These are phyloP conservation scores for Trachymyrmex septentrionalis DNA, from an alignment of 1,140 invertebrate genomes.

Conservation along the genomic window DNA sequence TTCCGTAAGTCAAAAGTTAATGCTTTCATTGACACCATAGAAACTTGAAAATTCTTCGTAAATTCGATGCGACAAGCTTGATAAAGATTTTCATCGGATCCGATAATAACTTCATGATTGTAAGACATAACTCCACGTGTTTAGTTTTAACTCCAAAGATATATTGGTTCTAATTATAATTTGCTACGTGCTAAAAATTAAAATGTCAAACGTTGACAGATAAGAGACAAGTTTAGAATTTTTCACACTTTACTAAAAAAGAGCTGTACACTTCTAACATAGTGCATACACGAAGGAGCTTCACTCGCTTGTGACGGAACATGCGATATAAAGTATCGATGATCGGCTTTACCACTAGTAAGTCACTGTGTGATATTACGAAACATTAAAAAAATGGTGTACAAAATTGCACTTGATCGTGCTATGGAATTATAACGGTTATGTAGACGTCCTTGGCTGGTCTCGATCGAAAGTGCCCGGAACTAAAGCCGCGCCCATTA, in stretches of 20 bases:
- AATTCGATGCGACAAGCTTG: not conserved
- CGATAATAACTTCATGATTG: not conserved
- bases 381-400: conserved; percentile 16
- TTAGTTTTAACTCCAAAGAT: not conserved
- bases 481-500: conserved; percentile 59
- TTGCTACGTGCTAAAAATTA: not conserved
- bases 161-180: not conserved
- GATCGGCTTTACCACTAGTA: not conserved
- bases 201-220: not conserved
- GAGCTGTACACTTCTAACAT: not conserved
- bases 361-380: not conserved
- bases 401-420: not conserved
- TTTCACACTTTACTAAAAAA: not conserved
- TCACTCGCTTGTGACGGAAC: not conserved
- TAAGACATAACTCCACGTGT: not conserved
- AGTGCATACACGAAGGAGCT: not conserved
- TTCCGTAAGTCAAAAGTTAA: conserved; percentile 1
- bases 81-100: not conserved
- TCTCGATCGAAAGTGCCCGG: conserved; percentile 46
- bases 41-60: not conserved
- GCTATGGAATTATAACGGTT: conserved; percentile 35
- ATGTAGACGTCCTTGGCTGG: conserved; percentile 64
- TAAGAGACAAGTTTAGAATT: not conserved
- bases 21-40: not conserved
- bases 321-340: not conserved